These are phyloP conservation scores for Aquatica leii DNA, from an alignment of 2,888 invertebrate species.

Conservation along the genomic window DNA sequence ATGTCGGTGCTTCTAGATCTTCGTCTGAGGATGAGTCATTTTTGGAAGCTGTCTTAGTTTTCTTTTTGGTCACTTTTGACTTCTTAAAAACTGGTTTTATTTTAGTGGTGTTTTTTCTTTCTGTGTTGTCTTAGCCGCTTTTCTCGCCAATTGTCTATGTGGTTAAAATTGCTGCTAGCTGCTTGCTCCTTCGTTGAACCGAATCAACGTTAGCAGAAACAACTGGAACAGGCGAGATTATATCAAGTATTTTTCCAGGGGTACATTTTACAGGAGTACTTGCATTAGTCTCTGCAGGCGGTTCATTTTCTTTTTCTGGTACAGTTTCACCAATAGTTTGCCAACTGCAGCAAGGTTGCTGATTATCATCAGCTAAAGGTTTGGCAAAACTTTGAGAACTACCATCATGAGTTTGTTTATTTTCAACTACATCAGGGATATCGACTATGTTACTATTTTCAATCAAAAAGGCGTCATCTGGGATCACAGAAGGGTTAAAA, in stretches of 20 bases:
- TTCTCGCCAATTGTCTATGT: neutral
- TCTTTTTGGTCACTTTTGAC: too few species aligned
- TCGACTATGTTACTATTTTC: neutral
- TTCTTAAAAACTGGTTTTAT: too few species aligned
- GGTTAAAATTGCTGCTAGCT: too few species aligned
- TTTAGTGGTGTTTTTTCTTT: too few species aligned
- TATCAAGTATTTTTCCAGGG: slow-evolving; percentile 10
- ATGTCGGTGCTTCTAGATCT: too few species aligned
- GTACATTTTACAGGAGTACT: too few species aligned
- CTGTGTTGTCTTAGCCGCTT: neutral
- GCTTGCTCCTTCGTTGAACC: neutral
- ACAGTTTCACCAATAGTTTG: neutral
- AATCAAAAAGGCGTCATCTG: slow-evolving; percentile 42
- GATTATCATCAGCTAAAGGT: too few species aligned
- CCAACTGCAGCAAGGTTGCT: neutral
- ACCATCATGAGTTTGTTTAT: too few species aligned
- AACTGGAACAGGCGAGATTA: neutral
- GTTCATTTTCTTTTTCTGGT: neutral
- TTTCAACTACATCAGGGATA: neutral
- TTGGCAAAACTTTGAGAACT: too few species aligned
- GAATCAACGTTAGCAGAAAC: neutral
- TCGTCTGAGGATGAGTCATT: too few species aligned
- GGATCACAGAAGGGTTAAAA: slow-evolving; percentile 39
- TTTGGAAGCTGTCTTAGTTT: too few species aligned
- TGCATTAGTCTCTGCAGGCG: slow-evolving; percentile 7